A percentile compares a stretch with the other conserved stretches of the same genome.
These are phyloP conservation scores for Mnemiopsis leidyi DNA, from an alignment of 37 sponge, comb jelly and placozoan species.

Conservation along the genomic window DNA sequence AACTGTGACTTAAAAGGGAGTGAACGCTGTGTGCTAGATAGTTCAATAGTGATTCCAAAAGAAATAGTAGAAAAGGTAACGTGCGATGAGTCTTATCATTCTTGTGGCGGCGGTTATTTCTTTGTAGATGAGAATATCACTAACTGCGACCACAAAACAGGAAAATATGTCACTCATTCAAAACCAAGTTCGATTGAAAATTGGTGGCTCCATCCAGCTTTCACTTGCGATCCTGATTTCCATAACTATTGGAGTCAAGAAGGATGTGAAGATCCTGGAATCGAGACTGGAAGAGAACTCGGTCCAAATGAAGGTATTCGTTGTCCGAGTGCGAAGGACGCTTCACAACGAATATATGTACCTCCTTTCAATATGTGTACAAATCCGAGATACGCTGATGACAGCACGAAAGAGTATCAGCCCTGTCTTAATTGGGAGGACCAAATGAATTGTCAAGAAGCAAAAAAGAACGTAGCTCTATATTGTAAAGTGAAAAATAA, in stretches of 20 bases:
- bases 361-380: neutral
- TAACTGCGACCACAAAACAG: neutral
- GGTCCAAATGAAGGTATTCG: neutral
- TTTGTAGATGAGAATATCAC: neutral
- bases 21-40: neutral
- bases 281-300: too few relatives aligned
- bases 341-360: neutral
- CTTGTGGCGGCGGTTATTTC: neutral
- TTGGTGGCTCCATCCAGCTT: neutral
- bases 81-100: neutral
- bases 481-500: neutral
- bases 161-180: neutral
- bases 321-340: neutral
- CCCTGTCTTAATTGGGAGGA: neutral
- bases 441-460: neutral
- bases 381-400: neutral
- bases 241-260: neutral
- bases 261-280: neutral
- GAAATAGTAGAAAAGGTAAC: neutral
- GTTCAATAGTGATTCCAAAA: neutral
- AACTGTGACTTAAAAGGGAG: neutral
- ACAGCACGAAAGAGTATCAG: neutral
- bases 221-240: neutral
- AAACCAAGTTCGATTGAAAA: neutral
- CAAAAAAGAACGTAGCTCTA: neutral